Conservation (phyloP, 2,888 invertebrate species). For the Psococerastis gibbosa region DNA sequence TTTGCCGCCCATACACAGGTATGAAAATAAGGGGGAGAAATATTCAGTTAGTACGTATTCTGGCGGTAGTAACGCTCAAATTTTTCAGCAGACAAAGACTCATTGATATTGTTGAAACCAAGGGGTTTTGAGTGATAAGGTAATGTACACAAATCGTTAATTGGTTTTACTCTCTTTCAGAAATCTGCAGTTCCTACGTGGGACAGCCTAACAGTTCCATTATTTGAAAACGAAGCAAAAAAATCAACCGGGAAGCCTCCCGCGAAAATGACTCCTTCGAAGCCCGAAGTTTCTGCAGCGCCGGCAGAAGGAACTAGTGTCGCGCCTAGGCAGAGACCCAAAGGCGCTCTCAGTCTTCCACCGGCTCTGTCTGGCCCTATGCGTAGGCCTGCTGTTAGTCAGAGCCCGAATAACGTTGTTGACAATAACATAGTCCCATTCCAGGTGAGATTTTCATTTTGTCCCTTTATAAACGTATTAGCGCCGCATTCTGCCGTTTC, state of each 20-base stretch:
- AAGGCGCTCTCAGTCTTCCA: conserved; percentile 29
- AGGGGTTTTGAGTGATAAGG: too few relatives aligned
- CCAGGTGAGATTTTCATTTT: conserved; percentile 3
- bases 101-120: too few relatives aligned
- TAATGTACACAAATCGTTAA: too few relatives aligned
- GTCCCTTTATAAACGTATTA: too few relatives aligned
- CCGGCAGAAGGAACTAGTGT: conserved; percentile 57
- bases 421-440: conserved; percentile 4
- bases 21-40: too few relatives aligned
- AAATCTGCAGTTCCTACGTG: too few relatives aligned
- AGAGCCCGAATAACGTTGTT: conserved; percentile 2
- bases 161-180: too few relatives aligned
- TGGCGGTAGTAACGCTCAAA: too few relatives aligned
- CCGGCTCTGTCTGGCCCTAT: conserved; percentile 6
- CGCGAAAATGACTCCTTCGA: conserved; percentile 26
- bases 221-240: conserved; percentile 44
- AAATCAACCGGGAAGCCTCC: conserved; percentile 33
- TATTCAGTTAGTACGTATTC: too few relatives aligned
- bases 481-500: too few relatives aligned
- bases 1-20: too few relatives aligned
- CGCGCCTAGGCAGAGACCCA: conserved; percentile 64
- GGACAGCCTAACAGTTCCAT: conserved; percentile 43
- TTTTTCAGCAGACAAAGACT: too few relatives aligned
- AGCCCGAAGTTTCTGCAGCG: conserved; percentile 20
- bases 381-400: conserved; percentile 1